phyloP scores from a whole-genome alignment of 2,888 invertebrate genomes.

The Trachelus troglodyta region DNA sequence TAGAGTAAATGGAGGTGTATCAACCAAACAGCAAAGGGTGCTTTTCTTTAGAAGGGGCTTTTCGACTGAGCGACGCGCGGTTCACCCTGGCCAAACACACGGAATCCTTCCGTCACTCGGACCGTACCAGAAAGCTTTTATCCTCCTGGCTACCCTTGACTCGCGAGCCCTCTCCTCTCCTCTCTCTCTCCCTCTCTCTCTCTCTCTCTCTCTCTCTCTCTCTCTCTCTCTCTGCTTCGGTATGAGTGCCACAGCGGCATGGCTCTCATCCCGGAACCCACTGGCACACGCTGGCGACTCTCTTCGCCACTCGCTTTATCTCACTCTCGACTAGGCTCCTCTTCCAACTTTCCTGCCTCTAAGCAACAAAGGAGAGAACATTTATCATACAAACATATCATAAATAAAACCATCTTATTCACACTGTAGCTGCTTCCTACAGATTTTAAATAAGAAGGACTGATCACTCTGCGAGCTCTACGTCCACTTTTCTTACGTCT shows the following conservation, averaged over 20 bases:
- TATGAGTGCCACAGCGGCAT: conserved; percentile 3
- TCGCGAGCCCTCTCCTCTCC: conserved; percentile 35
- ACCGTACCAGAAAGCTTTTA: conserved; percentile 54
- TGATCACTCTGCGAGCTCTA: too few relatives aligned
- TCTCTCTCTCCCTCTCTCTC: too few relatives aligned
- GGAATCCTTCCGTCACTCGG: conserved; percentile 56
- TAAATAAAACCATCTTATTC: conserved; percentile 36
- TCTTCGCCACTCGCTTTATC: too few relatives aligned
- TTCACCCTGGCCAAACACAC: conserved; percentile 54
- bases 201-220: too few relatives aligned
- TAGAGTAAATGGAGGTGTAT: too few relatives aligned
- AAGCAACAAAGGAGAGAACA: conserved; percentile 40
- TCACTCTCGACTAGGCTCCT: background rate
- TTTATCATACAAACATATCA: conserved; percentile 50
- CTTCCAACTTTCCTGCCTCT: conserved; percentile 5
- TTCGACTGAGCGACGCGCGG: conserved; percentile 30
- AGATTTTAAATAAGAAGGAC: background rate
- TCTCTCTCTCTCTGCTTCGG: conserved; percentile 29
- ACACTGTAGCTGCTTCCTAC: conserved; percentile 31
- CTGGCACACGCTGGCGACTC: too few relatives aligned
- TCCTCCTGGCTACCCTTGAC: conserved; percentile 50
- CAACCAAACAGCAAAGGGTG: conserved; percentile 14
- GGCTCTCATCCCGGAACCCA: background rate
- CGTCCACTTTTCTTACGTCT: too few relatives aligned
- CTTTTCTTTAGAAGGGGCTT: conserved; percentile 55